Conservation (phyloP, 2,888 invertebrate species). For the Coenonympha arcania region DNA sequence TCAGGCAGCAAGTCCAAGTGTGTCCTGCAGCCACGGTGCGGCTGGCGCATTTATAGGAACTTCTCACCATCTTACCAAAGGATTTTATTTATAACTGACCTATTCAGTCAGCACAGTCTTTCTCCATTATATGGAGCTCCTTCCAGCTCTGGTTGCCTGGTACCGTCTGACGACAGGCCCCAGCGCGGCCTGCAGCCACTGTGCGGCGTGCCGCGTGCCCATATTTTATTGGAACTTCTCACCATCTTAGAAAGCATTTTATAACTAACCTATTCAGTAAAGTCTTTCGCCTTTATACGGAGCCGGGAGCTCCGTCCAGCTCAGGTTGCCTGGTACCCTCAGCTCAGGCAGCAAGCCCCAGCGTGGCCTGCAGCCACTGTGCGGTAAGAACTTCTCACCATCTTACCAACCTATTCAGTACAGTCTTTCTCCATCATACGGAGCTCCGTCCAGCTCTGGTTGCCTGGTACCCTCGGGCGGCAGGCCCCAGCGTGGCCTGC, state of each 20-base stretch:
- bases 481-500: slow-evolving; percentile 52
- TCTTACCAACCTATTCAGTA: slow-evolving; percentile 25
- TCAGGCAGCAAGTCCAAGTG: slow-evolving; percentile 60
- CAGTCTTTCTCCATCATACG: slow-evolving; percentile 56
- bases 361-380: slow-evolving; percentile 52
- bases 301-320: slow-evolving; percentile 49
- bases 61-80: neutral
- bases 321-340: slow-evolving; percentile 56
- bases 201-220: slow-evolving; percentile 45
- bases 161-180: slow-evolving; percentile 58
- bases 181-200: slow-evolving; percentile 56
- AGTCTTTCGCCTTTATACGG: slow-evolving; percentile 59
- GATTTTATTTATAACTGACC: too few species aligned
- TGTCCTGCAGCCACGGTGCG: slow-evolving; percentile 54
- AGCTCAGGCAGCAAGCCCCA: slow-evolving; percentile 62
- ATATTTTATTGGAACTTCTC: slow-evolving; percentile 45
- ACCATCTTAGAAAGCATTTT: too few species aligned
- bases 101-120: slow-evolving; percentile 42
- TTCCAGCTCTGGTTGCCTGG: slow-evolving; percentile 56
- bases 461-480: slow-evolving; percentile 58
- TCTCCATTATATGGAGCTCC: slow-evolving; percentile 56
- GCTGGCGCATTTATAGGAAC: slow-evolving; percentile 47
- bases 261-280: slow-evolving; percentile 29
- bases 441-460: slow-evolving; percentile 54
- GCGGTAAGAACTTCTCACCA: slow-evolving; percentile 38